These are phyloP conservation scores for Drosophila dives DNA, from an alignment of 2,888 invertebrate species.

Conservation along the genomic window DNA sequence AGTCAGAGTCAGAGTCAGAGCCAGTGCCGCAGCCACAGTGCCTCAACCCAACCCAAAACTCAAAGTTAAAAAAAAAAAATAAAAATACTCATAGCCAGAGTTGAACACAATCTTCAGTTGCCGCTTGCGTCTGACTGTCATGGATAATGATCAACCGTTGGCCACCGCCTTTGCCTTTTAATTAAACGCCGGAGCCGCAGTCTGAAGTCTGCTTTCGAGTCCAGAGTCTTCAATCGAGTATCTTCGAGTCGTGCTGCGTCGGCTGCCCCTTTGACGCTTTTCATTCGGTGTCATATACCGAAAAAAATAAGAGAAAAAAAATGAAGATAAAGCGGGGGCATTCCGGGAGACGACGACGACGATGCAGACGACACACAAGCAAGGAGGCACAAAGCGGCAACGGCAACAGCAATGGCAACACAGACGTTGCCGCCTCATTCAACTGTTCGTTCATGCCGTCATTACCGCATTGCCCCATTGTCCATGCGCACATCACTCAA, in stretches of 20 bases:
- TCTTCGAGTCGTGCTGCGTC: conserved; percentile 46
- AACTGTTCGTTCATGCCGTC: conserved; percentile 44
- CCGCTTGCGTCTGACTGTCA: conserved; percentile 52
- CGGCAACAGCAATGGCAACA: conserved; percentile 20
- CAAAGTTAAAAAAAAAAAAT: conserved; percentile 3
- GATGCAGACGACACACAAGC: conserved; percentile 10
- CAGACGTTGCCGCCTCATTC: conserved; percentile 57
- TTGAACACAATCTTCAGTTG: conserved; percentile 13
- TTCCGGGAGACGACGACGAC: conserved; percentile 16
- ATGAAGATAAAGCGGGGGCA: conserved; percentile 42
- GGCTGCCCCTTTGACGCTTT: conserved; percentile 67
- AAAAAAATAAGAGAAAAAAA: neutral
- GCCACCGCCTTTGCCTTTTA: conserved; percentile 75
- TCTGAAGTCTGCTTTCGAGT: conserved; percentile 14
- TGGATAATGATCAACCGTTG: conserved; percentile 74
- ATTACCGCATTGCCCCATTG: conserved; percentile 59
- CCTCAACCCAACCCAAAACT: conserved; percentile 27
- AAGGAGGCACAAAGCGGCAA: conserved; percentile 35
- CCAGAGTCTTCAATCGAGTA: conserved; percentile 16
- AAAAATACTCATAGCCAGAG: neutral
- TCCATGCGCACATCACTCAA: conserved; percentile 75
- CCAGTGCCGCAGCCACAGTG: conserved; percentile 24
- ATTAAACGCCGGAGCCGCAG: conserved; percentile 75
- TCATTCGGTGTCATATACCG: conserved; percentile 42
- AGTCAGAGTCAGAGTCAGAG: conserved; percentile 6